A percentile compares a stretch with the other conserved stretches of the same genome.
Evolutionary conservation across 2,113 vertebrate species (phyloP).

Genomic region (Chelonoidis abingdonii): DNA sequence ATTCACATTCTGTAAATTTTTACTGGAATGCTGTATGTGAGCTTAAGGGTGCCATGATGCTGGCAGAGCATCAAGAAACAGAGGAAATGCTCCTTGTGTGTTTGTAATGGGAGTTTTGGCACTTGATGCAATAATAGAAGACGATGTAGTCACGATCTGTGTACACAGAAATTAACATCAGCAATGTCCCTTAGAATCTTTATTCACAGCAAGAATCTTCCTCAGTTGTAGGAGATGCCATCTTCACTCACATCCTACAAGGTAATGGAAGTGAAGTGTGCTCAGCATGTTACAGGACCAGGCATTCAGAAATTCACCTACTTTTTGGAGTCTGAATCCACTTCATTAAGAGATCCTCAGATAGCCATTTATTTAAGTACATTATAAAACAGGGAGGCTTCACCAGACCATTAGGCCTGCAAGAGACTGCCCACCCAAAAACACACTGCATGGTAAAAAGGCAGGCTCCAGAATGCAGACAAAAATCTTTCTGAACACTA

Average conservation of each 20-base stretch:
- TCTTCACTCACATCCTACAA: not conserved
- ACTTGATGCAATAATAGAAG: not conserved
- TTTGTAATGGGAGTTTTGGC: not conserved
- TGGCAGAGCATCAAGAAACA: not conserved
- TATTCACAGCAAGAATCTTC: not conserved
- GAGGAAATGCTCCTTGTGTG: not conserved
- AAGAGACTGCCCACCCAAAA: not conserved
- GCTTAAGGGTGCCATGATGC: conserved; percentile 1
- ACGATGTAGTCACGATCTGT: not conserved
- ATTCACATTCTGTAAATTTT: not conserved
- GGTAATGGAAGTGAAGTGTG: fast-evolving
- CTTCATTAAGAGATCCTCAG: not conserved
- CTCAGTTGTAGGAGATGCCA: fast-evolving
- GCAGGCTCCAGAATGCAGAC: not conserved
- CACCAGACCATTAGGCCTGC: not conserved
- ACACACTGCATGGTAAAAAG: not conserved
- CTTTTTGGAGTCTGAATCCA: not conserved
- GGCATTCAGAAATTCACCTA: not conserved
- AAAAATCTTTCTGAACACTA: not conserved
- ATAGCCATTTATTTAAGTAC: not conserved
- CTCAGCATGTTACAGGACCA: not conserved
- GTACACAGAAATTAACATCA: not conserved
- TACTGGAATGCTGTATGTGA: not conserved
- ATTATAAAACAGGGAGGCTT: not conserved
- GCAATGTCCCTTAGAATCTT: not conserved